Conservation (phyloP, 2,888 invertebrate genomes). For the Trichogramma dendrolimi region DNA sequence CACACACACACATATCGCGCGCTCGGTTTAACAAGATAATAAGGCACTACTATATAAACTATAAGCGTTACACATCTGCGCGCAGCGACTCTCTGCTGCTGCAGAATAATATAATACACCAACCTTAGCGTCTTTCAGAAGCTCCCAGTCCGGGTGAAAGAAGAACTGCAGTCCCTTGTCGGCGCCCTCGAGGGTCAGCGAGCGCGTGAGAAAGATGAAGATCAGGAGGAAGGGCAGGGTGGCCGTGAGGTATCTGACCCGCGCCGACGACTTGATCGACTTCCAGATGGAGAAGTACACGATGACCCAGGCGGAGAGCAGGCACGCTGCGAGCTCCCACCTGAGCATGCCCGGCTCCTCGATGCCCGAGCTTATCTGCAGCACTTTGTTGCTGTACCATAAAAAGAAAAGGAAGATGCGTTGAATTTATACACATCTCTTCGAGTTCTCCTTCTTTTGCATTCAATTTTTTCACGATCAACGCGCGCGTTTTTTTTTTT, state of each 20-base stretch:
- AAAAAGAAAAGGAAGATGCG: too few species aligned
- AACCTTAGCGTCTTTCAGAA: constrained; percentile 77
- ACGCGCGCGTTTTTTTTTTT: too few species aligned
- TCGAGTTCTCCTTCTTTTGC: too few species aligned
- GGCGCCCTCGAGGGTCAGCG: constrained; percentile 86
- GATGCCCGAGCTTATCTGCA: constrained; percentile 79
- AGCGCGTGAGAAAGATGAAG: constrained; percentile 78
- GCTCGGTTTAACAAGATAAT: constrained; percentile 26
- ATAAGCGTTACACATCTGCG: background rate
- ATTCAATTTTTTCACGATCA: too few species aligned
- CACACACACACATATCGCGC: constrained; percentile 23
- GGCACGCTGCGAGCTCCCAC: constrained; percentile 85
- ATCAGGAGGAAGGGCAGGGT: constrained; percentile 87
- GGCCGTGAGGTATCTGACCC: constrained; percentile 87
- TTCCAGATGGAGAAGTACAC: constrained; percentile 97
- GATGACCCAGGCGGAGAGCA: constrained; percentile 87
- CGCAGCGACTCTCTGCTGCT: background rate
- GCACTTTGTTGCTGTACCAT: constrained; percentile 71
- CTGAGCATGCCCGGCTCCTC: constrained; percentile 76
- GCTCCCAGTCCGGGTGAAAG: constrained; percentile 81
- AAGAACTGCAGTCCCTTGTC: constrained; percentile 80
- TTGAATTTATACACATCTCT: too few species aligned
- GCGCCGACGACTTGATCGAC: constrained; percentile 87
- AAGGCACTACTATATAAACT: constrained; percentile 4
- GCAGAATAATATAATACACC: background rate